phyloP scores from a whole-genome alignment of 2,888 invertebrate species.

The Limenitis camilla region DNA sequence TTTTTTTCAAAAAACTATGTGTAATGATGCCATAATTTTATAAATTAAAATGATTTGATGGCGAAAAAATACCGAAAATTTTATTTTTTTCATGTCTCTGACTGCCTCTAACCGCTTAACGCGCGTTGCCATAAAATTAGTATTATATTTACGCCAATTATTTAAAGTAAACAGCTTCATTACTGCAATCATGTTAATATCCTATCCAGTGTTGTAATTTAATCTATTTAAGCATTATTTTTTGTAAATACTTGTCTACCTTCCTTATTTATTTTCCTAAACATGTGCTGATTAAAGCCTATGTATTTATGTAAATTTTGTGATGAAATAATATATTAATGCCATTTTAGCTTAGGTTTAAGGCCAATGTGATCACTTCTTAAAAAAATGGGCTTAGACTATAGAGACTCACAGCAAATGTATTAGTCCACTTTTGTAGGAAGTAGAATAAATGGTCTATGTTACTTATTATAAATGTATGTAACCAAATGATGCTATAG shows the following conservation, averaged over 20 bases:
- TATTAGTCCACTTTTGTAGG: constrained; percentile 1
- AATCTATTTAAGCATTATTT: background rate
- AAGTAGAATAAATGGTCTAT: constrained; percentile 28
- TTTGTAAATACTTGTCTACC: background rate
- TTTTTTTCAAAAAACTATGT: no score
- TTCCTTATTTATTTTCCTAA: constrained; percentile 1
- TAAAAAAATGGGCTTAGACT: background rate
- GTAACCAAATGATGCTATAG: constrained; percentile 73
- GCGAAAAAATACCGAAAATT: no score
- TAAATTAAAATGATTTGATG: no score
- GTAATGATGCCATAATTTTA: no score
- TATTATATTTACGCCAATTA: constrained; percentile 41
- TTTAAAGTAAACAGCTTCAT: constrained; percentile 23
- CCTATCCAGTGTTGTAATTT: constrained; percentile 3
- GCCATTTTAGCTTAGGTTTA: constrained; percentile 62
- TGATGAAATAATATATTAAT: constrained; percentile 42
- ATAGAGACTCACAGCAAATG: background rate
- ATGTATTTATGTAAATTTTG: constrained; percentile 10
- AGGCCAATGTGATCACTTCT: background rate
- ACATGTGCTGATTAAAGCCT: background rate
- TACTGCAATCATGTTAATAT: background rate
- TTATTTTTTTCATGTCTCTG: no score
- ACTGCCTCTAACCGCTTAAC: no score
- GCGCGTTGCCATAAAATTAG: constrained; percentile 66
- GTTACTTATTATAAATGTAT: constrained; percentile 62